phyloP scores from a whole-genome alignment of 2,797 vertebrate species.

The Linurgus olivaceus region DNA sequence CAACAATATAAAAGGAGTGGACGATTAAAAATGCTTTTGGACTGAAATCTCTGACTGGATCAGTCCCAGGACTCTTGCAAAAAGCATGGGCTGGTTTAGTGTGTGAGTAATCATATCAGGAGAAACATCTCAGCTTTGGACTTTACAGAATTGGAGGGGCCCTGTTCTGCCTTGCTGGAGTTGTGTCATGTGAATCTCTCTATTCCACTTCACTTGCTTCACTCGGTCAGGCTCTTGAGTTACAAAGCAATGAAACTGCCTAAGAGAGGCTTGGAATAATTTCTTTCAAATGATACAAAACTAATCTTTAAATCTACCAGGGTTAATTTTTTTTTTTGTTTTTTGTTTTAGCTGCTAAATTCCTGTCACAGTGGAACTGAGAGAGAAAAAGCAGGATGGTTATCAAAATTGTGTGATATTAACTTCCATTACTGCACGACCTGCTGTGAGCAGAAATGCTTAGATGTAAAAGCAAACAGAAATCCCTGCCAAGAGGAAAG shows the following conservation, averaged over 20 bases:
- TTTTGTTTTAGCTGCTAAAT: background rate
- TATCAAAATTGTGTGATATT: constrained; percentile 28
- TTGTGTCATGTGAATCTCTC: background rate
- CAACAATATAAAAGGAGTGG: background rate
- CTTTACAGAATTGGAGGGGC: background rate
- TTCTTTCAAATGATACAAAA: constrained; percentile 3
- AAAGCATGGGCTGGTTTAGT: background rate
- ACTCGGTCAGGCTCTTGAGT: background rate
- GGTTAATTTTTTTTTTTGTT: background rate
- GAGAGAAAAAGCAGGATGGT: background rate
- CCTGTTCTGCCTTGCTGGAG: background rate
- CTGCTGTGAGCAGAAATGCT: constrained; percentile 36
- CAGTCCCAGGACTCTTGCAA: background rate
- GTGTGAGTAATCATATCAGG: background rate
- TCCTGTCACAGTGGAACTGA: background rate
- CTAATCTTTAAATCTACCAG: constrained; percentile 5
- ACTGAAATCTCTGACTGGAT: background rate
- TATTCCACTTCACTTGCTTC: background rate
- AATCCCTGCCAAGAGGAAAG: constrained; percentile 28
- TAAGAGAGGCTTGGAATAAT: background rate
- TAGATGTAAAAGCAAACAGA: constrained; percentile 30
- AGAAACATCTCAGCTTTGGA: background rate
- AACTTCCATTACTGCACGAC: constrained; percentile 24
- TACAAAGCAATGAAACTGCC: background rate
- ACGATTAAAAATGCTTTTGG: background rate